Evolutionary conservation across 2,797 vertebrate genomes (phyloP).

Genomic region (Phalloptychus januarius): DNA sequence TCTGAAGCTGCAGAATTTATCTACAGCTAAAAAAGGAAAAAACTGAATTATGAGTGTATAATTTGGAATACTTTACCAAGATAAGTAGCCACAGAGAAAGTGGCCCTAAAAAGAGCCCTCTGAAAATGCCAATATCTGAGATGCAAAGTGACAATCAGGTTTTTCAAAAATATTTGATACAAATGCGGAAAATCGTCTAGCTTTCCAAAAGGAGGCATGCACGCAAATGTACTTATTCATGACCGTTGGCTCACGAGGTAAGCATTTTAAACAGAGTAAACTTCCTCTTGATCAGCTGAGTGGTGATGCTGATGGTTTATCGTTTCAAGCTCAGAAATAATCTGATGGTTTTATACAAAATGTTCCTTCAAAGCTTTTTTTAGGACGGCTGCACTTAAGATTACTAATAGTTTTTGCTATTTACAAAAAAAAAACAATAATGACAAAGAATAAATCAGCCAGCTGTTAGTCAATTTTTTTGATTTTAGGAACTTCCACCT

Average conservation of each 20-base stretch:
- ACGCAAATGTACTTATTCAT: neutral
- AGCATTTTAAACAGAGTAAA: neutral
- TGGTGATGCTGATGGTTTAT: neutral
- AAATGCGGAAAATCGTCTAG: neutral
- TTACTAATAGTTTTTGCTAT: neutral
- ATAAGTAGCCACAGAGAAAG: neutral
- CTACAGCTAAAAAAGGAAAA: slow-evolving; percentile 12
- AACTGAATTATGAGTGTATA: neutral
- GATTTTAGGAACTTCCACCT: neutral
- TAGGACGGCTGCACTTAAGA: neutral
- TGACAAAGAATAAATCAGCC: neutral
- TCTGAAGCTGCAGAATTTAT: slow-evolving; percentile 52
- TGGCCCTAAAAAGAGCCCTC: neutral
- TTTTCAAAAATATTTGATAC: neutral
- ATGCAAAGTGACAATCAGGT: neutral
- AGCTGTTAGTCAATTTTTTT: neutral
- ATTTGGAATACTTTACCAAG: neutral
- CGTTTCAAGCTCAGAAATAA: neutral
- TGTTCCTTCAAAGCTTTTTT: neutral
- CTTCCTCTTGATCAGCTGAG: slow-evolving; percentile 6
- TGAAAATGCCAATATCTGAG: neutral
- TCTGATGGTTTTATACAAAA: neutral
- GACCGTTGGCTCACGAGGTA: neutral
- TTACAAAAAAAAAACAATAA: neutral
- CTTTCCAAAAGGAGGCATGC: neutral